These are phyloP conservation scores for Burhinus oedicnemus DNA, from an alignment of 2,113 vertebrate species.

Conservation along the genomic window DNA sequence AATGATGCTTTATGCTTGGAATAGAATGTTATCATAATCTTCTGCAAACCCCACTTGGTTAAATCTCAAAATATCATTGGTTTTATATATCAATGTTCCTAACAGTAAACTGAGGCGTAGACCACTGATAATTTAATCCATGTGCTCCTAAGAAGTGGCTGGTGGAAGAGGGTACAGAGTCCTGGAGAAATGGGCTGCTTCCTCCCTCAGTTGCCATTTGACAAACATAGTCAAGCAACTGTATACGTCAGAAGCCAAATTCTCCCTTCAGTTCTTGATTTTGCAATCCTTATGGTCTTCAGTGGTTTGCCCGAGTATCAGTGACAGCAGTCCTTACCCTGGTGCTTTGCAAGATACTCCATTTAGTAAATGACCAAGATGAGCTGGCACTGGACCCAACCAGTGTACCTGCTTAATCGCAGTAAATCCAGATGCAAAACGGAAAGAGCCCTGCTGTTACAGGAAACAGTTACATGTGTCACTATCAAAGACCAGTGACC, in stretches of 20 bases:
- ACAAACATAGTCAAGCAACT: not conserved
- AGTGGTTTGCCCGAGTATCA: too few species aligned
- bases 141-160: rapidly evolving
- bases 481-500: not conserved
- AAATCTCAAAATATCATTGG: not conserved
- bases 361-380: not conserved
- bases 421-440: not conserved
- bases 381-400: not conserved
- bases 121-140: not conserved
- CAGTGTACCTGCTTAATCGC: not conserved
- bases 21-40: too few species aligned
- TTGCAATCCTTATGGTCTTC: too few species aligned
- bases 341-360: not conserved
- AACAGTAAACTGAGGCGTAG: not conserved
- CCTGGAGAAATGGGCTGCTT: not conserved
- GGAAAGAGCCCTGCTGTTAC: not conserved
- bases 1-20: not conserved
- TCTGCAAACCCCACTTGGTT: not conserved
- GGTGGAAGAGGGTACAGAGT: not conserved
- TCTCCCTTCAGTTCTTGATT: not conserved
- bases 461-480: not conserved
- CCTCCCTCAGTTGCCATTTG: not conserved
- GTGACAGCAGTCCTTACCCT: not conserved
- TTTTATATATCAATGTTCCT: not conserved
- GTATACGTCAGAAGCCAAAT: too few species aligned